Evolutionary conservation across 2,113 vertebrate genomes (phyloP).

Genomic region (Cyanistes caeruleus): DNA sequence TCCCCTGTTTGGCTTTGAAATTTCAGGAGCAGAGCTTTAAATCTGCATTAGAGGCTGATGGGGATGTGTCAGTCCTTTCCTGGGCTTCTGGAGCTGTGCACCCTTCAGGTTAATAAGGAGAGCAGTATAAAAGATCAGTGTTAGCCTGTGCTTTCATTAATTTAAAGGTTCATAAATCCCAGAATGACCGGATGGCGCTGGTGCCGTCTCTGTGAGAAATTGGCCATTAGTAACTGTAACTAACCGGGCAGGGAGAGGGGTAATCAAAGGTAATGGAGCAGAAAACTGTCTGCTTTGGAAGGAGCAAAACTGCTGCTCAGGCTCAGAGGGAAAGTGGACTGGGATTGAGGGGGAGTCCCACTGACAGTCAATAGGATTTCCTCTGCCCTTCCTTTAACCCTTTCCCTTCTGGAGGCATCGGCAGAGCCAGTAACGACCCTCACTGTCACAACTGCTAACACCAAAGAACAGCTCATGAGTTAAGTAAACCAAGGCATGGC

Average conservation of each 20-base stretch:
- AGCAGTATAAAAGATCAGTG: background rate
- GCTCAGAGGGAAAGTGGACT: background rate
- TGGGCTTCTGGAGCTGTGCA: background rate
- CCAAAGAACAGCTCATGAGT: background rate
- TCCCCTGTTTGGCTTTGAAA: background rate
- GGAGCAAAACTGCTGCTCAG: conserved; percentile 20
- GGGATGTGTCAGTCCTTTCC: background rate
- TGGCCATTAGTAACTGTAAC: conserved; percentile 31
- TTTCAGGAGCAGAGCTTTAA: conserved; percentile 20
- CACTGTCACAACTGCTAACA: background rate
- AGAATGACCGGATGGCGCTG: background rate
- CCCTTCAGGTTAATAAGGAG: background rate
- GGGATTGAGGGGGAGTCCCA: conserved; percentile 15
- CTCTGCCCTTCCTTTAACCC: background rate
- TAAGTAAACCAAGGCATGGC: background rate
- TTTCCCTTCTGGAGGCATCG: background rate
- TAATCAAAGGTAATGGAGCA: conserved; percentile 64
- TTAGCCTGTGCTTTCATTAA: conserved; percentile 45
- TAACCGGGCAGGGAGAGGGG: conserved; percentile 27
- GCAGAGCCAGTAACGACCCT: background rate
- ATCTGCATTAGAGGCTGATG: background rate
- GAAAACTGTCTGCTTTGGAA: conserved; percentile 55
- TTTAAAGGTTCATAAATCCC: conserved; percentile 49
- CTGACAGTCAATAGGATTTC: background rate
- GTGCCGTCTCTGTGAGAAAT: conserved; percentile 29